These are phyloP conservation scores for Meandrusa payeni DNA, from an alignment of 2,888 invertebrate genomes.

Conservation along the genomic window DNA sequence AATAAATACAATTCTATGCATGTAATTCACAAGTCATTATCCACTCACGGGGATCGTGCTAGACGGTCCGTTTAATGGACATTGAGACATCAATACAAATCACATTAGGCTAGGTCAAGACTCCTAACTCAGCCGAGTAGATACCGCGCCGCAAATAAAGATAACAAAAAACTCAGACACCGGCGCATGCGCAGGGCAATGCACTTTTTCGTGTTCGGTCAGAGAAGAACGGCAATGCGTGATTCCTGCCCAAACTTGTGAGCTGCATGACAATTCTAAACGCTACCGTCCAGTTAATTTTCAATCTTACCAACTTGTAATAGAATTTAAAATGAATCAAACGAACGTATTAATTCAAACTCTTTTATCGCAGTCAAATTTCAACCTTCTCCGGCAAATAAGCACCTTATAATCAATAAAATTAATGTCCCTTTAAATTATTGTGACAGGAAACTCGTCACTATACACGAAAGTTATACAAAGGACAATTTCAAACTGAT, in stretches of 20 bases:
- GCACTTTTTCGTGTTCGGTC: slow-evolving; percentile 69
- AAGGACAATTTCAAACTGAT: background rate
- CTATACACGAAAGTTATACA: slow-evolving; percentile 5
- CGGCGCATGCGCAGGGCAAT: slow-evolving; percentile 59
- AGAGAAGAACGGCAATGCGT: slow-evolving; percentile 52
- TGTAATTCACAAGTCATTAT: no score
- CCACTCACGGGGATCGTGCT: no score
- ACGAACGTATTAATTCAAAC: slow-evolving; percentile 12
- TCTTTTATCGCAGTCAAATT: slow-evolving; percentile 20
- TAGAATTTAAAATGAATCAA: slow-evolving; percentile 13
- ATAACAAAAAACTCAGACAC: slow-evolving; percentile 48
- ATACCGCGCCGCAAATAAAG: slow-evolving; percentile 50
- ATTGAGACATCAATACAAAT: slow-evolving; percentile 52
- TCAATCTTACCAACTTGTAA: slow-evolving; percentile 25
- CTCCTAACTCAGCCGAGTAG: slow-evolving; percentile 67
- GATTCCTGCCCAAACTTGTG: slow-evolving; percentile 49
- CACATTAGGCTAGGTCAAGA: slow-evolving; percentile 75
- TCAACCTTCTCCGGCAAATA: slow-evolving; percentile 15
- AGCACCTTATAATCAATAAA: slow-evolving; percentile 20
- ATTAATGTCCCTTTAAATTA: slow-evolving; percentile 14
- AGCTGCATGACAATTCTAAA: slow-evolving; percentile 56
- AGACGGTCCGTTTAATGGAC: slow-evolving; percentile 2
- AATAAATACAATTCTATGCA: no score
- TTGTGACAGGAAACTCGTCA: background rate
- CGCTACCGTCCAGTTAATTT: slow-evolving; percentile 28